These are phyloP conservation scores for Lates japonicus DNA, from an alignment of 2,797 vertebrate genomes.

Conservation along the genomic window DNA sequence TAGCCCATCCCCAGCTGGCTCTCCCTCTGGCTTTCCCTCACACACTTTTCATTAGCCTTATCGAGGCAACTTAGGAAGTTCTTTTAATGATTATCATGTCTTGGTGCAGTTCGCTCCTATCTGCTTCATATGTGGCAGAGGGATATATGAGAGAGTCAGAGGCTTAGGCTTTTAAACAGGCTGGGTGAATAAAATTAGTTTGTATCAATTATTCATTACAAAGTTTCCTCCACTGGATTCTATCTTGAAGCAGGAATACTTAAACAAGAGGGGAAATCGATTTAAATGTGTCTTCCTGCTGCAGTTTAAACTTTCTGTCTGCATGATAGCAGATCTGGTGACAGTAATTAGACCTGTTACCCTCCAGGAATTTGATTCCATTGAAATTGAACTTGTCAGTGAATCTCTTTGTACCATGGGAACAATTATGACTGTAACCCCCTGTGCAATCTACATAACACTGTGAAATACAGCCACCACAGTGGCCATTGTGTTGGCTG, in stretches of 20 bases:
- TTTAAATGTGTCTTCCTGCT: not conserved
- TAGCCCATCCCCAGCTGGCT: not conserved
- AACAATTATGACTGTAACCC: not conserved
- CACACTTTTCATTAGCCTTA: constrained; percentile 15
- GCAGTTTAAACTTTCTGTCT: not conserved
- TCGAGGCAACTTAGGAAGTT: constrained; percentile 4
- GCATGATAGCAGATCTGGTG: not conserved
- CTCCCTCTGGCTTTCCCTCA: not conserved
- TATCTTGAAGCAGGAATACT: not conserved
- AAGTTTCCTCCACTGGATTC: not conserved
- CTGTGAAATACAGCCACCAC: not conserved
- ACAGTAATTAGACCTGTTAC: not conserved
- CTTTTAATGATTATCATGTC: constrained; percentile 8
- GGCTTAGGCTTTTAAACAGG: constrained; percentile 1
- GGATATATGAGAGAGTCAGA: not conserved
- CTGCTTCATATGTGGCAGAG: not conserved
- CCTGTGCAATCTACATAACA: not conserved
- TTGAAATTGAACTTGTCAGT: not conserved
- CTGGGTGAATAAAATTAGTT: constrained; percentile 3
- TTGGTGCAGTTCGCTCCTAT: not conserved
- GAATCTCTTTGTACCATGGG: not conserved
- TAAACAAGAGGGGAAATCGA: not conserved
- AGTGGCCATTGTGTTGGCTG: not conserved
- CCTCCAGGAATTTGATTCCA: not conserved
- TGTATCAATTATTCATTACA: constrained; percentile 22